These are phyloP conservation scores for Ochropacha duplaris DNA, from an alignment of 2,888 invertebrate genomes.

Conservation along the genomic window DNA sequence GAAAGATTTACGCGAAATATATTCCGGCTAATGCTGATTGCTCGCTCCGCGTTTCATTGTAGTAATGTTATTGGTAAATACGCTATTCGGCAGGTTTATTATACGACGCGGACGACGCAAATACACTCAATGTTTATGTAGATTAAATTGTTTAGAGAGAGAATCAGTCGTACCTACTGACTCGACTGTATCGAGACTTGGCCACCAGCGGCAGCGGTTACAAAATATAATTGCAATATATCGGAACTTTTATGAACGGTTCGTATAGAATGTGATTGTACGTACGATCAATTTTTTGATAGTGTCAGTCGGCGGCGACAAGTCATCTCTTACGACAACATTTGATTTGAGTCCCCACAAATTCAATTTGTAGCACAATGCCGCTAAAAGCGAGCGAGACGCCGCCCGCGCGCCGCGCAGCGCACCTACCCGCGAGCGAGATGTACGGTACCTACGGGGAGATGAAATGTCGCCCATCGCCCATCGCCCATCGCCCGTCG, in stretches of 20 bases:
- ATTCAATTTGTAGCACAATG: constrained; percentile 77
- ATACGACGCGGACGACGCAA: constrained; percentile 18
- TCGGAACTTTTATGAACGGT: neutral
- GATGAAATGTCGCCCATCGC: constrained; percentile 16
- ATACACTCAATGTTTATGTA: constrained; percentile 38
- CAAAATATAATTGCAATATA: neutral
- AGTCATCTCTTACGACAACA: constrained; percentile 75
- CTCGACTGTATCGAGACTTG: neutral
- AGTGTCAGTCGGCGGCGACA: constrained; percentile 70
- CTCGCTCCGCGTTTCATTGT: constrained; percentile 48
- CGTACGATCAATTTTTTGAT: constrained; percentile 77
- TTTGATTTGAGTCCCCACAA: constrained; percentile 73
- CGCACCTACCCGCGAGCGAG: constrained; percentile 8
- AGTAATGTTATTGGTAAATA: constrained; percentile 56
- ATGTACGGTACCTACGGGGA: constrained; percentile 8
- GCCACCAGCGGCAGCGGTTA: neutral
- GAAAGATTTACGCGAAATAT: constrained; percentile 80
- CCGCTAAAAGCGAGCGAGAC: constrained; percentile 33
- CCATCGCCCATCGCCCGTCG: constrained; percentile 26
- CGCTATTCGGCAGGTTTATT: constrained; percentile 16
- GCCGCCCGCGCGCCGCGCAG: constrained; percentile 10
- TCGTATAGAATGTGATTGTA: constrained; percentile 5
- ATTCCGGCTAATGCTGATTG: constrained; percentile 80
- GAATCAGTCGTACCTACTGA: neutral
- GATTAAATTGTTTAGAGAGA: constrained; percentile 27